Base-by-base conservation (phyloP, 2,113 vertebrate species). In the Phrynosoma blainvillii region DNA sequence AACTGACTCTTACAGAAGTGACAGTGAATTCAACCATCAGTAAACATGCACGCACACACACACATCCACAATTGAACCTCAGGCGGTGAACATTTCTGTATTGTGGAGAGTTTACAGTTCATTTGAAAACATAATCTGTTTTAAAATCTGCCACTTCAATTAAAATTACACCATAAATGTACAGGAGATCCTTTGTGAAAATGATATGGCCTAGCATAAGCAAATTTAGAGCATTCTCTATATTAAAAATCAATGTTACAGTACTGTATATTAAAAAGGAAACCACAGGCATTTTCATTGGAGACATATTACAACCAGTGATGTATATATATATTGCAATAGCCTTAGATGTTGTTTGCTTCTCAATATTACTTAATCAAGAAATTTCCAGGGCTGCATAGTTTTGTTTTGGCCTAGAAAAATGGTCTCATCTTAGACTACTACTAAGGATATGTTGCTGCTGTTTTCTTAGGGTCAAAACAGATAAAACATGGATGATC, bases 381-480 rank as follows among this genome's bases (percentile, higher is more conserved):
- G 54, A 82, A 87, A 62, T 80, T 52, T 82, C 32, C 42, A 40
- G 68, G 20, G 27, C 54, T 73, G 32, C 54, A 81, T 74, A 87
- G 80, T 73, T 75, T 80, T 81, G 78, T 73, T 87, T 81, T 81
- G 54, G 66, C 78, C 78, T 87, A 73, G 78, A 73, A 59, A 87
- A 18, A 10, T 74, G 9, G 12, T 80, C 13, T 36, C 6, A 40
- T 9, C 65, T 54, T 42, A 79, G 54, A 71, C 7, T 70, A 27
- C 27, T 47, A 20, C 76, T 18, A n/a, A 71, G 23, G 6, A 54
- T 18, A 36, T 71, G 4, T 54, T 54, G 42, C 52, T 86, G 14
- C 40, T 86, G 62, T 6, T 68, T 79, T 86, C 42, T 32, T 77
- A 77, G 27, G 9, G 21, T 84, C 52, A 56, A 84, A 74, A 27